These are phyloP conservation scores for Indri indri DNA, from an alignment of 2,113 vertebrate species.

Conservation along the genomic window DNA sequence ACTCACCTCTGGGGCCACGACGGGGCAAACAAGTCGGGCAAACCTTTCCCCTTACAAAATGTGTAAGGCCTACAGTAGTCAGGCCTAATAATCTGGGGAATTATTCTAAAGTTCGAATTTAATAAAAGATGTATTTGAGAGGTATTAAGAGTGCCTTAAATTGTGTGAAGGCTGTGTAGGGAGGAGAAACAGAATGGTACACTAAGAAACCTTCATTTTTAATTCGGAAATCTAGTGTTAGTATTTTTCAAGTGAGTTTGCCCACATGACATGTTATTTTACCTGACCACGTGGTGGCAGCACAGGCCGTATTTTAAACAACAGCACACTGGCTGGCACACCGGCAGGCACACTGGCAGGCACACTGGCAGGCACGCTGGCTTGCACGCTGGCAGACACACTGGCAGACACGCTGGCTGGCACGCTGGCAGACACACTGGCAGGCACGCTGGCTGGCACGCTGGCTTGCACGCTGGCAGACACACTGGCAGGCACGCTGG, in stretches of 20 bases:
- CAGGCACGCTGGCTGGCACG: too few species aligned
- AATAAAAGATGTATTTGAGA: background rate
- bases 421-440: too few species aligned
- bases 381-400: too few species aligned
- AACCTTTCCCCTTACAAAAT: background rate
- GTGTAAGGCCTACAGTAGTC: background rate
- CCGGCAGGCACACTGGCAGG: too few species aligned
- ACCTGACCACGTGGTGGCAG: slow-evolving; percentile 50
- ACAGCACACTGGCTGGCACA: background rate
- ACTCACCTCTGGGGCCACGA: background rate
- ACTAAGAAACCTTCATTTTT: slow-evolving; percentile 9
- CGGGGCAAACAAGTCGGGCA: background rate
- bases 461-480: background rate
- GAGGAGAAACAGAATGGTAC: background rate
- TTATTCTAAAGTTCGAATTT: background rate
- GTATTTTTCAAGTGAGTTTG: background rate
- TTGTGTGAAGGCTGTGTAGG: background rate
- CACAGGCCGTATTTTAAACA: background rate
- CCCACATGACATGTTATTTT: background rate
- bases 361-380: too few species aligned
- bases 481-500: too few species aligned
- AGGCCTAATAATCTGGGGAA: background rate
- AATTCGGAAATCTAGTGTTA: background rate
- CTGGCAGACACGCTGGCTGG: too few species aligned
- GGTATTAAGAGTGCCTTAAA: background rate